A percentile compares a stretch with the other conserved stretches of the same genome.
Conservation (phyloP, 2,113 vertebrate species). For the Pangasianodon gigas region DNA sequence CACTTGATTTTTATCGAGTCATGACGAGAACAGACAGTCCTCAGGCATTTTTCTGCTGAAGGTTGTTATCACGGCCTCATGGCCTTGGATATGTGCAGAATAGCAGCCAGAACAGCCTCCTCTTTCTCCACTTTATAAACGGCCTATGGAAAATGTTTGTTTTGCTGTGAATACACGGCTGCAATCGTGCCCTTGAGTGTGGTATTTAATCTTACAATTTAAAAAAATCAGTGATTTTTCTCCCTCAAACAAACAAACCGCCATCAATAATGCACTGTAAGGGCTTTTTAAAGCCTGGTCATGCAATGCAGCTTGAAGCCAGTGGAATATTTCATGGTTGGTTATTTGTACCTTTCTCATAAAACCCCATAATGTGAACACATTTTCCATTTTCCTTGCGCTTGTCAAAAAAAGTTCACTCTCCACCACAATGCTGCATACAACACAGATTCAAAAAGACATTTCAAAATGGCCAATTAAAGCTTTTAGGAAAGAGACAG, state of each 20-base stretch:
- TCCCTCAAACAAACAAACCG: background rate
- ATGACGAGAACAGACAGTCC: conserved; percentile 7
- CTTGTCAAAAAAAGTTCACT: background rate
- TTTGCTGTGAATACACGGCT: background rate
- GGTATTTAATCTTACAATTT: background rate
- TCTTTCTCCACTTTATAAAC: background rate
- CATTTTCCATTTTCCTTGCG: background rate
- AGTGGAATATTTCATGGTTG: background rate
- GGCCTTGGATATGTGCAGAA: background rate
- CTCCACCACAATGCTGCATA: background rate
- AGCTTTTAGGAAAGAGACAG: conserved; percentile 18
- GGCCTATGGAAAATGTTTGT: background rate
- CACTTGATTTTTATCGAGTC: background rate
- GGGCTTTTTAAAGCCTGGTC: background rate
- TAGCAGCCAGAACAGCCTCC: background rate
- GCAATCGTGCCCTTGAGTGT: background rate
- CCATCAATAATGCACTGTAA: background rate
- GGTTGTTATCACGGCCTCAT: background rate
- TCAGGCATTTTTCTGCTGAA: conserved; percentile 1
- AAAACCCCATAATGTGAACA: background rate
- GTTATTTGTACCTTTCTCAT: background rate
- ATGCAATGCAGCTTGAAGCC: background rate
- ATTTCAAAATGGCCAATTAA: conserved; percentile 24
- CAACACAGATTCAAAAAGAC: background rate
- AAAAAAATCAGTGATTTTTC: background rate